These are phyloP conservation scores for Corvus moneduloides DNA, from an alignment of 2,113 vertebrate genomes.

Conservation along the genomic window DNA sequence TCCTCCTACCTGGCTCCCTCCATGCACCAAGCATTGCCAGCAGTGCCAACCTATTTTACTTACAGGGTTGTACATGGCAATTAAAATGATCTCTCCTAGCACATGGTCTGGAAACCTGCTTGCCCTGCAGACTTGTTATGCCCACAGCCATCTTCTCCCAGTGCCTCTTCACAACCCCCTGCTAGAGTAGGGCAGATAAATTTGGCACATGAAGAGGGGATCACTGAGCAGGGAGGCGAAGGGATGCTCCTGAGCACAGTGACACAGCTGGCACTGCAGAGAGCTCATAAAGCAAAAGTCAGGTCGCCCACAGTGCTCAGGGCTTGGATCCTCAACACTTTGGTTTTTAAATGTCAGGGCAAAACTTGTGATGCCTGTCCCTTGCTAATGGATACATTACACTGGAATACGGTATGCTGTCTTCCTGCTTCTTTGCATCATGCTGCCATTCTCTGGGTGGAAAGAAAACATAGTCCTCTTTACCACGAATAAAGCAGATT, in stretches of 20 bases:
- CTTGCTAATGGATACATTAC: background rate
- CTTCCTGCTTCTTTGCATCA: background rate
- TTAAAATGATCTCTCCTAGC: background rate
- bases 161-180: no score
- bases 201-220: rapidly evolving
- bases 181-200: background rate
- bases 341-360: background rate
- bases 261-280: rapidly evolving
- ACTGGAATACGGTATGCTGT: background rate
- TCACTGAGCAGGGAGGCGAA: rapidly evolving
- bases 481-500: background rate
- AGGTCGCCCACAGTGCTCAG: background rate
- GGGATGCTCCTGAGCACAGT: background rate
- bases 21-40: background rate
- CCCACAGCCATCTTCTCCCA: background rate
- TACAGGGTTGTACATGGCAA: background rate
- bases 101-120: background rate
- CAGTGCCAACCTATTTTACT: background rate
- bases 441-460: background rate
- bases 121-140: background rate
- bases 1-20: background rate
- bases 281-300: background rate
- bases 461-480: background rate
- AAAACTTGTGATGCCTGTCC: background rate
- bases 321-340: background rate